phyloP scores from a whole-genome alignment of 2,113 vertebrate genomes.

The Antechinus flavipes region DNA sequence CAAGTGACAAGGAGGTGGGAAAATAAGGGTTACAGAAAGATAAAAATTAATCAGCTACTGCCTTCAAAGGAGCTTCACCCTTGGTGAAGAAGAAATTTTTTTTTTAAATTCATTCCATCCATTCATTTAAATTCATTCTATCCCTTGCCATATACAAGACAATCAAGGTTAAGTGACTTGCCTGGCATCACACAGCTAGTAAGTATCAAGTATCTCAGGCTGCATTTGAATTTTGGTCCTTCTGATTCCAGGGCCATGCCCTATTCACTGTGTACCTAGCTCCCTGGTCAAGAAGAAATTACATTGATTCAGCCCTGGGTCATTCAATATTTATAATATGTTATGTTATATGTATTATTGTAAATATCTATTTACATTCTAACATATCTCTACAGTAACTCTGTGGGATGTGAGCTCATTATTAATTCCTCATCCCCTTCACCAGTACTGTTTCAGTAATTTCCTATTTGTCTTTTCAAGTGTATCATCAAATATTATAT shows the following conservation, averaged over 20 bases:
- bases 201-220: too few relatives aligned
- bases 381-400: neutral
- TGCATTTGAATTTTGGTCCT: too few relatives aligned
- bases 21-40: neutral
- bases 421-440: neutral
- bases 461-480: neutral
- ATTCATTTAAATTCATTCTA: too few relatives aligned
- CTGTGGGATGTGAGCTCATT: neutral
- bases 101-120: too few relatives aligned
- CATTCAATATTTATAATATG: neutral
- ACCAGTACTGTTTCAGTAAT: neutral
- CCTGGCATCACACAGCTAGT: too few relatives aligned
- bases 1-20: rapidly evolving
- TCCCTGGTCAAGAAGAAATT: neutral
- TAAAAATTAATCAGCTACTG: neutral
- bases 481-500: neutral
- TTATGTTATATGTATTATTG: neutral
- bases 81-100: neutral
- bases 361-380: neutral
- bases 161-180: too few relatives aligned
- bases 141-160: too few relatives aligned
- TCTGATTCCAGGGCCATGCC: too few relatives aligned
- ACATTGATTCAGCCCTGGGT: neutral
- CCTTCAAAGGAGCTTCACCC: neutral
- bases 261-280: too few relatives aligned